Conservation (phyloP, 2,888 invertebrate genomes). For the Cheilosia vulpina region DNA sequence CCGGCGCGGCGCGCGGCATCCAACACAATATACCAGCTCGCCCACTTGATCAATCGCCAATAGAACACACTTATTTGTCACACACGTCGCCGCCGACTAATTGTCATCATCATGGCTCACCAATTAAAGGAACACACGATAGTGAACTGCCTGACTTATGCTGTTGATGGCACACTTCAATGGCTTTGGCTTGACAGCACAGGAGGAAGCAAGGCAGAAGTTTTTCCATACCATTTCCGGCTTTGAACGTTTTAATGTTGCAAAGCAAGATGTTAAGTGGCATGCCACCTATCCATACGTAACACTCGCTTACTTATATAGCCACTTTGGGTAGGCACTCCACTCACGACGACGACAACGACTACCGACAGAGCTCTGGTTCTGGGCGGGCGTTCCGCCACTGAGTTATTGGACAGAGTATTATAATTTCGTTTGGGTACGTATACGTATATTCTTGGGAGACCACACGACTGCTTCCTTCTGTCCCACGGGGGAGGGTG, state of each 20-base stretch:
- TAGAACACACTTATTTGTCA: constrained; percentile 53
- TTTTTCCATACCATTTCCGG: constrained; percentile 63
- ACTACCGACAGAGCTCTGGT: constrained; percentile 30
- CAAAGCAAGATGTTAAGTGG: constrained; percentile 28
- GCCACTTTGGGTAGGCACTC: constrained; percentile 30
- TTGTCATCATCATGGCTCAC: constrained; percentile 57
- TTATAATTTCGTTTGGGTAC: constrained; percentile 24
- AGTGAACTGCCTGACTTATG: constrained; percentile 9
- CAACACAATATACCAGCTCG: constrained; percentile 3
- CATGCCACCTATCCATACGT: constrained; percentile 35
- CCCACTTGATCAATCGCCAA: constrained; percentile 22
- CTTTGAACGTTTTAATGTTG: constrained; percentile 39
- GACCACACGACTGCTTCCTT: constrained; percentile 53
- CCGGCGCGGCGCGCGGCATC: neutral
- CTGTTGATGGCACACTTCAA: constrained; percentile 64
- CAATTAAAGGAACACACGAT: constrained; percentile 35
- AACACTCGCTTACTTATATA: constrained; percentile 19
- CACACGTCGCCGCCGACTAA: constrained; percentile 48
- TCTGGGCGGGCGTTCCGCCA: constrained; percentile 53
- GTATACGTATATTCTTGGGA: constrained; percentile 30
- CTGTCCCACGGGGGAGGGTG: neutral
- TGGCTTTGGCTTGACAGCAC: neutral
- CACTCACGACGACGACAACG: constrained; percentile 31
- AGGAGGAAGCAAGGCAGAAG: constrained; percentile 11
- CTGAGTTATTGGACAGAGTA: constrained; percentile 29